These are phyloP conservation scores for Mylabris sibirica DNA, from an alignment of 2,888 invertebrate species.

Conservation along the genomic window DNA sequence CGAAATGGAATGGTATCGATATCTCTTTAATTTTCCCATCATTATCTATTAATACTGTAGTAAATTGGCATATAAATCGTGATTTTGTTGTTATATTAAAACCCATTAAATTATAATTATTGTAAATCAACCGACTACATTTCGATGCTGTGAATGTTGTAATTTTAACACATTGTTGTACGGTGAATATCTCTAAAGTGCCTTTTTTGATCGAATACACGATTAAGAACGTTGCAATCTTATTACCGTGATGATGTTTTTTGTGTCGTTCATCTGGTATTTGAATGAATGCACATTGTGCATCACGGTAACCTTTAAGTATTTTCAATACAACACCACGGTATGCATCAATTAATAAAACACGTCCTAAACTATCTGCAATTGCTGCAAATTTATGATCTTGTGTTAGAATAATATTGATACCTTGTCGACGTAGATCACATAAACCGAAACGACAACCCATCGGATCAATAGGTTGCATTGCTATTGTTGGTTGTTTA, in stretches of 20 bases:
- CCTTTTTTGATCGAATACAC: slow-evolving; percentile 94
- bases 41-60: slow-evolving; percentile 83
- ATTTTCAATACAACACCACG: slow-evolving; percentile 82
- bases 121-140: slow-evolving; percentile 80
- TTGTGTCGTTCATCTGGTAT: slow-evolving; percentile 70
- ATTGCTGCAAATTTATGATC: slow-evolving; percentile 81
- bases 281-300: slow-evolving; percentile 93
- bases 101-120: slow-evolving; percentile 83
- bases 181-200: slow-evolving; percentile 90
- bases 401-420: slow-evolving; percentile 79
- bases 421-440: slow-evolving; percentile 80
- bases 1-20: slow-evolving; percentile 89
- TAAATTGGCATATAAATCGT: slow-evolving; percentile 68
- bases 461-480: slow-evolving; percentile 75
- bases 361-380: slow-evolving; percentile 86
- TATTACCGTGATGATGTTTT: slow-evolving; percentile 50
- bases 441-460: slow-evolving; percentile 81
- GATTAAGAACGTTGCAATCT: slow-evolving; percentile 81
- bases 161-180: slow-evolving; percentile 89
- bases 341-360: slow-evolving; percentile 83
- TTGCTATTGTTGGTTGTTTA: slow-evolving; percentile 55
- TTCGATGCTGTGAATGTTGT: slow-evolving; percentile 91
- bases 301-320: slow-evolving; percentile 96
- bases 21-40: slow-evolving; percentile 85
- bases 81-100: slow-evolving; percentile 66